Conservation (phyloP, 2,888 invertebrate genomes). For the Eumerus sabulonum region DNA sequence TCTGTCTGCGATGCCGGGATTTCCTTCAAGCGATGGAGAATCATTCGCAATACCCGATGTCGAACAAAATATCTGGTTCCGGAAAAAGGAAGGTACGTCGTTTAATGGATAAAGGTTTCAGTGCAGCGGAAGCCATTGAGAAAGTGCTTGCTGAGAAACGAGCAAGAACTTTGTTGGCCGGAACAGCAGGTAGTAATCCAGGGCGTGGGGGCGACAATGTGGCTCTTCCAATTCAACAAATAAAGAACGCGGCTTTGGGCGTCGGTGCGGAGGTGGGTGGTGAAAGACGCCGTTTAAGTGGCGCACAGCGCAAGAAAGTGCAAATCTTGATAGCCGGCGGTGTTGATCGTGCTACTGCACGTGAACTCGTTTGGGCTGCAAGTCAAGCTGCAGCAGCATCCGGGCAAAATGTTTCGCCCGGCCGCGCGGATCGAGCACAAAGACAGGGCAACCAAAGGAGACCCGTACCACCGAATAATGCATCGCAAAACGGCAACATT, state of each 20-base stretch:
- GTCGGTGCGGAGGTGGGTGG: neutral
- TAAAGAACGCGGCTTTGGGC: neutral
- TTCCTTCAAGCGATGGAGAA: conserved; percentile 56
- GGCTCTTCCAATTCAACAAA: neutral
- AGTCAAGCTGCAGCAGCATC: conserved; percentile 4
- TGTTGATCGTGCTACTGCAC: conserved; percentile 25
- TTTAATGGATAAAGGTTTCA: conserved; percentile 52
- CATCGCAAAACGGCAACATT: too few relatives aligned
- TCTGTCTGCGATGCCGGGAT: conserved; percentile 41
- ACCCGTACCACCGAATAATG: neutral
- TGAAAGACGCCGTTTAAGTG: conserved; percentile 26
- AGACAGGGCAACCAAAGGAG: conserved; percentile 5
- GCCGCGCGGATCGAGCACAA: neutral
- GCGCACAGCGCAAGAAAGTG: conserved; percentile 49
- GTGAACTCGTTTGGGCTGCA: conserved; percentile 41
- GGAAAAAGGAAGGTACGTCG: conserved; percentile 59
- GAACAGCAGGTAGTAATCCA: conserved; percentile 11
- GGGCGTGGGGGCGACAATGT: neutral
- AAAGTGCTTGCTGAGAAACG: conserved; percentile 52
- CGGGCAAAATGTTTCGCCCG: neutral
- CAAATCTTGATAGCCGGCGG: conserved; percentile 45
- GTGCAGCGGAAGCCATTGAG: conserved; percentile 39
- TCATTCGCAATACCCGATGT: conserved; percentile 25
- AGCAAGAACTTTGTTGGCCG: conserved; percentile 37
- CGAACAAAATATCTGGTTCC: conserved; percentile 39